Evolutionary conservation across 2,888 invertebrate species (phyloP).

Genomic region (Galeruca laticollis): DNA sequence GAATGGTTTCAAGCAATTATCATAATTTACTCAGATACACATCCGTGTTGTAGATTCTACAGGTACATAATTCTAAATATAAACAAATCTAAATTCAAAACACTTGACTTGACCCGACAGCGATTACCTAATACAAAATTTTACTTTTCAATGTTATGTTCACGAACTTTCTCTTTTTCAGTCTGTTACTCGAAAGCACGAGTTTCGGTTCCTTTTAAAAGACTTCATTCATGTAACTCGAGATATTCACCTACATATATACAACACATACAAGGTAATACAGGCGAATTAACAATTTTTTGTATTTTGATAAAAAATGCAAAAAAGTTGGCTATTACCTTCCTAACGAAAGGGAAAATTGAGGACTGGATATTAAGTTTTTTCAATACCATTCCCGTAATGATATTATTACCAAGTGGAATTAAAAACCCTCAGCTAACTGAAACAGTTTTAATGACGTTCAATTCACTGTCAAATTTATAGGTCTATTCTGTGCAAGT

Average conservation of each 20-base stretch:
- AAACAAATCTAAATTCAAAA: conserved; percentile 18
- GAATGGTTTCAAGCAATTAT: neutral
- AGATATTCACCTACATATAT: neutral
- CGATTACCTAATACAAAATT: conserved; percentile 40
- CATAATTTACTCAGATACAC: neutral
- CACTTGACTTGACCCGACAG: conserved; percentile 24
- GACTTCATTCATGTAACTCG: conserved; percentile 15
- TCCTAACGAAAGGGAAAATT: too few relatives aligned
- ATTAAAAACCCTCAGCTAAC: too few relatives aligned
- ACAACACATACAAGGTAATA: neutral
- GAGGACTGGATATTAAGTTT: too few relatives aligned
- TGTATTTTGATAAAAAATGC: too few relatives aligned
- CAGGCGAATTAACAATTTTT: neutral
- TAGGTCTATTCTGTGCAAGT: too few relatives aligned
- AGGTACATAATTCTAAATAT: conserved; percentile 13
- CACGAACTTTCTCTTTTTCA: conserved; percentile 41
- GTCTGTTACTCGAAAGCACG: conserved; percentile 13
- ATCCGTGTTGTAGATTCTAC: neutral
- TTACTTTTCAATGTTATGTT: conserved; percentile 38
- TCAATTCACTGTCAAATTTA: too few relatives aligned
- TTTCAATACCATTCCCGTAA: too few relatives aligned
- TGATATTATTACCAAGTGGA: too few relatives aligned
- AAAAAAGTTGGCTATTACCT: too few relatives aligned
- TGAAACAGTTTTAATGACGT: too few relatives aligned
- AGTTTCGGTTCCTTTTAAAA: conserved; percentile 18